phyloP scores from a whole-genome alignment of 2,113 vertebrate species.

The Colistium nudipinnis region DNA sequence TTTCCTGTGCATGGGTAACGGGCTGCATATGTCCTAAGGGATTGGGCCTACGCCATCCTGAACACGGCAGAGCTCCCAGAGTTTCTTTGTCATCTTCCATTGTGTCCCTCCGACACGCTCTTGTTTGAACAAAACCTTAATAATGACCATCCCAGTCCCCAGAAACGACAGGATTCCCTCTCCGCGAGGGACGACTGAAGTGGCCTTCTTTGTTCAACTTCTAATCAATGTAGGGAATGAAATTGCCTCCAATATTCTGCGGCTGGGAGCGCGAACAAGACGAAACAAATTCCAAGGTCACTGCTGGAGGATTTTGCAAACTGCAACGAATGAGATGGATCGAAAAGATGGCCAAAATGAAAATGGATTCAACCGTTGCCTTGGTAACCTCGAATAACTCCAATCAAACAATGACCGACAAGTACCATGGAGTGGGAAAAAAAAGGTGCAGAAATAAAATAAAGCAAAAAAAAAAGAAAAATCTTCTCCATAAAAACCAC shows the following conservation, averaged over 20 bases:
- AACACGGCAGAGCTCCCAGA: conserved; percentile 53
- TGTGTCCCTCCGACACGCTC: conserved; percentile 30
- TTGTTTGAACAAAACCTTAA: conserved; percentile 38
- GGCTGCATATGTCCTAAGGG: conserved; percentile 31
- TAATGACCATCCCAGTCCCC: conserved; percentile 11
- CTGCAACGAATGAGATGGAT: conserved; percentile 26
- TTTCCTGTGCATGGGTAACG: conserved; percentile 4
- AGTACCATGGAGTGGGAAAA: conserved; percentile 21
- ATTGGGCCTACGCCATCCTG: conserved; percentile 42
- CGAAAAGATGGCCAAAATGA: conserved; percentile 43
- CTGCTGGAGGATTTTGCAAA: conserved; percentile 47
- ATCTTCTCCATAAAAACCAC: too few species aligned
- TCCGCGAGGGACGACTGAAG: conserved; percentile 17
- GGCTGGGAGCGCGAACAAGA: conserved; percentile 47
- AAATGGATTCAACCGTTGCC: conserved; percentile 63
- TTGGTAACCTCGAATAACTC: conserved; percentile 62
- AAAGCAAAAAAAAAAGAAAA: neutral
- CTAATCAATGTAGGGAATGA: conserved; percentile 46
- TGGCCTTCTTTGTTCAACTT: conserved; percentile 30
- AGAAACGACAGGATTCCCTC: conserved; percentile 16
- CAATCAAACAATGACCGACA: conserved; percentile 49
- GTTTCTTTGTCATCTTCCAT: conserved; percentile 35
- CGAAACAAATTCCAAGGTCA: conserved; percentile 50
- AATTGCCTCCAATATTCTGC: conserved; percentile 32
- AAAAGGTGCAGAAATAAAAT: conserved; percentile 3